phyloP scores from a whole-genome alignment of 2,888 invertebrate genomes.

The Drosophila neotestacea region DNA sequence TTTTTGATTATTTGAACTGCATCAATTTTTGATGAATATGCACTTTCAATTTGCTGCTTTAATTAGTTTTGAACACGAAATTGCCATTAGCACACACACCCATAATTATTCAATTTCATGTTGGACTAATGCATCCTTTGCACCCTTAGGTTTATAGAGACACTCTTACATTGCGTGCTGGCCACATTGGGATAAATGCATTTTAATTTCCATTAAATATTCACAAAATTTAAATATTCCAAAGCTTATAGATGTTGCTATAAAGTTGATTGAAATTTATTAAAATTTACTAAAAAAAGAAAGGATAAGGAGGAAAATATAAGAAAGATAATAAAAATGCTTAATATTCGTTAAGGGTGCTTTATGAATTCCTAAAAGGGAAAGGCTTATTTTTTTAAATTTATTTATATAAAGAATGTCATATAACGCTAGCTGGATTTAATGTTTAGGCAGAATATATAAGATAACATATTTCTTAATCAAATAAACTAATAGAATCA shows the following conservation, averaged over 20 bases:
- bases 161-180: background rate
- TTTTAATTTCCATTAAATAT: background rate
- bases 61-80: conserved; percentile 63
- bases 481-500: background rate
- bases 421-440: too few relatives aligned
- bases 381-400: too few relatives aligned
- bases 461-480: background rate
- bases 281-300: background rate
- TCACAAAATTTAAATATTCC: background rate
- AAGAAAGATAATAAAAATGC: too few relatives aligned
- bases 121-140: conserved; percentile 23
- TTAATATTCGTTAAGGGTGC: too few relatives aligned
- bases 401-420: too few relatives aligned
- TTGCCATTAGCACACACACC: conserved; percentile 54
- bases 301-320: too few relatives aligned
- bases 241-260: too few relatives aligned
- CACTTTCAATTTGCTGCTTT: conserved; percentile 50
- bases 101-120: conserved; percentile 46
- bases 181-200: conserved; percentile 14
- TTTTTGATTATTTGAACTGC: conserved; percentile 31
- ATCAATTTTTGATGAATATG: conserved; percentile 46
- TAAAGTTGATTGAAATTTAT: background rate
- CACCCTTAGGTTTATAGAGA: background rate
- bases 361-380: too few relatives aligned
- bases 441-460: background rate